A percentile compares a stretch with the other conserved stretches of the same genome.
These are phyloP conservation scores for Gymnothorax javanicus DNA, from an alignment of 2,797 vertebrate species.

Conservation along the genomic window DNA sequence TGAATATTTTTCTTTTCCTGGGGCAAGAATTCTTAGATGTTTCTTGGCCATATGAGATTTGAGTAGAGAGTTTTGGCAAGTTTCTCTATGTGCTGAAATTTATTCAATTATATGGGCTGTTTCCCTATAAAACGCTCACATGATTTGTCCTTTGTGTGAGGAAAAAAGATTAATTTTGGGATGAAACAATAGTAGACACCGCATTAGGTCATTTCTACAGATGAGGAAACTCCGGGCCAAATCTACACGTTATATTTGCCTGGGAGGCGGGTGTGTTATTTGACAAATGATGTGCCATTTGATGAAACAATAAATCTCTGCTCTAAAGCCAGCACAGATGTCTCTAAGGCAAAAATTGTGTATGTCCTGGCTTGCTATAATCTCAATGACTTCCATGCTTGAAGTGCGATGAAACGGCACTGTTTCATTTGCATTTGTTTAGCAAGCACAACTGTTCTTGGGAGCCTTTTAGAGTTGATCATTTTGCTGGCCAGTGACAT, in stretches of 20 bases:
- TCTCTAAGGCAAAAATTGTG: background rate
- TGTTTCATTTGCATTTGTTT: background rate
- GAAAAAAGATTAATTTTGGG: slow-evolving; percentile 34
- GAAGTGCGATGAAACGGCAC: background rate
- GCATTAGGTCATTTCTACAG: slow-evolving; percentile 49
- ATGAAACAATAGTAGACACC: slow-evolving; percentile 41
- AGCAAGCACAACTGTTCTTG: background rate
- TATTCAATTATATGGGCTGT: slow-evolving; percentile 33
- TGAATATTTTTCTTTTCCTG: background rate
- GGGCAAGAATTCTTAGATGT: background rate
- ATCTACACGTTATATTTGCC: slow-evolving; percentile 38
- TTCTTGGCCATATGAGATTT: background rate
- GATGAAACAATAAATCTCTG: slow-evolving; percentile 45
- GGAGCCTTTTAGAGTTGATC: background rate
- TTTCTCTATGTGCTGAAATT: background rate
- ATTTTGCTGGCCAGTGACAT: background rate
- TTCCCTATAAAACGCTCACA: background rate
- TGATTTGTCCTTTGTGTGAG: background rate
- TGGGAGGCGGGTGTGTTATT: slow-evolving; percentile 35
- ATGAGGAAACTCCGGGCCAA: slow-evolving; percentile 35
- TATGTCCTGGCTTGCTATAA: background rate
- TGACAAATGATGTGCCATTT: slow-evolving; percentile 46
- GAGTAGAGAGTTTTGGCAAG: background rate
- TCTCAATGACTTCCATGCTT: background rate
- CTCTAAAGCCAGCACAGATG: slow-evolving; percentile 32